Evolutionary conservation across 2,113 vertebrate genomes (phyloP).

Genomic region (human): DNA sequence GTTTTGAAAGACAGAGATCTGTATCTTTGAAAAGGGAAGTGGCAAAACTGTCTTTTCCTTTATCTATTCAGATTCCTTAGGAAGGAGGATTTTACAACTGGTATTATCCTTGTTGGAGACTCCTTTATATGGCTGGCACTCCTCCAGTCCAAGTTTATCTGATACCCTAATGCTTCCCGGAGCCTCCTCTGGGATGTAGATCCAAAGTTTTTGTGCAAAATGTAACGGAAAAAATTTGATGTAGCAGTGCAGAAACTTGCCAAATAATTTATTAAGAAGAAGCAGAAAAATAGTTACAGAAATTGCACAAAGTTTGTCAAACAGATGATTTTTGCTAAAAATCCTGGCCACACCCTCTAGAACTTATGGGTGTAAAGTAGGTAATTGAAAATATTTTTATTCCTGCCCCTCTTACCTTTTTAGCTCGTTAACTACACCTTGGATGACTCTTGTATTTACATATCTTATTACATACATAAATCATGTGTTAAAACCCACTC

Average conservation of each 20-base stretch:
- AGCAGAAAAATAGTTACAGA: constrained; percentile 57
- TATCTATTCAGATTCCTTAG: constrained; percentile 74
- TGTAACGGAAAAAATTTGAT: constrained; percentile 50
- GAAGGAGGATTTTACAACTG: constrained; percentile 66
- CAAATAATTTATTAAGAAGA: constrained; percentile 62
- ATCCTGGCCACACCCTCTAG: constrained; percentile 11
- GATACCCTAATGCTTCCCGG: constrained; percentile 58
- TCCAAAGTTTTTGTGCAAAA: constrained; percentile 58
- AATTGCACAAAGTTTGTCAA: constrained; percentile 51
- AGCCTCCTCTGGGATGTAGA: constrained; percentile 61
- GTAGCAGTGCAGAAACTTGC: background rate
- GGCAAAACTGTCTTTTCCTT: constrained; percentile 75
- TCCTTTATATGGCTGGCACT: constrained; percentile 56
- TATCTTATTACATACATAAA: constrained; percentile 72
- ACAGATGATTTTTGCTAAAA: constrained; percentile 63
- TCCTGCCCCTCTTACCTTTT: background rate
- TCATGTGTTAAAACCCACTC: constrained; percentile 58
- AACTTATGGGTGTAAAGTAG: constrained; percentile 40
- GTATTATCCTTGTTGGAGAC: constrained; percentile 56
- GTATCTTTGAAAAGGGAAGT: constrained; percentile 77
- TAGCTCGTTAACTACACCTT: constrained; percentile 47
- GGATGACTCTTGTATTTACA: constrained; percentile 61
- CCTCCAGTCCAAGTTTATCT: constrained; percentile 71
- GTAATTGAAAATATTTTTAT: constrained; percentile 53
- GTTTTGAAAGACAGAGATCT: constrained; percentile 80